Percentiles rank a stretch among this genome's conserved stretches.
These are phyloP conservation scores for Drosophila kepulauana DNA, from an alignment of 1,140 invertebrate genomes.

Conservation along the genomic window DNA sequence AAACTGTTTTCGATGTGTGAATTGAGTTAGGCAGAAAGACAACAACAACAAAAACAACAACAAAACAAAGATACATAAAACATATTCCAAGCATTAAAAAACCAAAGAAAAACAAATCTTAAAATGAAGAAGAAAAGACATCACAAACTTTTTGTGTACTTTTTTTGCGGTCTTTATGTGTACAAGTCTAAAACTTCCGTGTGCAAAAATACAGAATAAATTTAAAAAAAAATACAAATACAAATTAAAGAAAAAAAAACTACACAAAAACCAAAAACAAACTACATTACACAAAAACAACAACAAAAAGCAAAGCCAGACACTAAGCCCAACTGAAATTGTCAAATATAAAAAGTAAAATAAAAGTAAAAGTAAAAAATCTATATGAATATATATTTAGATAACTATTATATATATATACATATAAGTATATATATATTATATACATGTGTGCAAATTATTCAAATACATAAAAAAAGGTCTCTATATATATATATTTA, in stretches of 20 bases:
- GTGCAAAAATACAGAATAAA: slow-evolving; percentile 56
- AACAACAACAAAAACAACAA: slow-evolving; percentile 26
- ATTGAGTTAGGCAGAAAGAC: slow-evolving; percentile 72
- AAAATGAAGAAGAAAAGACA: slow-evolving; percentile 1
- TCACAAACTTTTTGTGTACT: slow-evolving; percentile 71
- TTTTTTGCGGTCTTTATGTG: slow-evolving; percentile 75
- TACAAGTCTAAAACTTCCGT: slow-evolving; percentile 72
- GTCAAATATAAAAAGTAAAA: slow-evolving; percentile 71
- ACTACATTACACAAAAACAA: slow-evolving; percentile 65
- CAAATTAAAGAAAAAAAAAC: slow-evolving; percentile 13
- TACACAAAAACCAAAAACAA: slow-evolving; percentile 9
- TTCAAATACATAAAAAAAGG: slow-evolving; percentile 62
- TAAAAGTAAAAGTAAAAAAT: slow-evolving; percentile 48
- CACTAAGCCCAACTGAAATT: slow-evolving; percentile 83
- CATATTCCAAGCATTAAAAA: slow-evolving; percentile 74
- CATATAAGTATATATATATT: slow-evolving; percentile 63
- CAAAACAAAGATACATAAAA: slow-evolving; percentile 62
- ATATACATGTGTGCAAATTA: slow-evolving; percentile 80
- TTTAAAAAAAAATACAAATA: slow-evolving; percentile 12
- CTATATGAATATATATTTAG: slow-evolving; percentile 82
- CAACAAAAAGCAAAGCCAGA: slow-evolving; percentile 65
- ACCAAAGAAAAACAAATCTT: slow-evolving; percentile 56
- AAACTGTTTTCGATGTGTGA: slow-evolving; percentile 78
- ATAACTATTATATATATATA: slow-evolving; percentile 74
- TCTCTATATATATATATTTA: slow-evolving; percentile 74